phyloP scores from a whole-genome alignment of 1,140 invertebrate species.

The Zaprionus taronus region DNA sequence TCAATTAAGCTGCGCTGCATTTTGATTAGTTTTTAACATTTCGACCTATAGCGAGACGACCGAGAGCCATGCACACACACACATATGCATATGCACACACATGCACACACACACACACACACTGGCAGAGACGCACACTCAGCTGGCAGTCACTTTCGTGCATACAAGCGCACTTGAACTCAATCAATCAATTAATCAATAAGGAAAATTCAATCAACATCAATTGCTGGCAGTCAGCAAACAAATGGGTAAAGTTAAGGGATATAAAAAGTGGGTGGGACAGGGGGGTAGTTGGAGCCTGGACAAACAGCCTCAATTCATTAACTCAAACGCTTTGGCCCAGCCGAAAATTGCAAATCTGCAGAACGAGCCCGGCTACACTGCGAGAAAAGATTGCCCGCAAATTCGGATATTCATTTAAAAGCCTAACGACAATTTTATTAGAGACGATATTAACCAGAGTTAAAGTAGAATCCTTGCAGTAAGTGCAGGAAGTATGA shows the following conservation, averaged over 20 bases:
- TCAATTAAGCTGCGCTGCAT: constrained; percentile 70
- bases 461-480: too few relatives aligned
- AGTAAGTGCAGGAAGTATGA: background rate
- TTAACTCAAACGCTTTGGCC: constrained; percentile 70
- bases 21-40: constrained; percentile 79
- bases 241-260: constrained; percentile 35
- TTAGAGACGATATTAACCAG: background rate
- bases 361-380: constrained; percentile 38
- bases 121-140: constrained; percentile 6
- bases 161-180: constrained; percentile 59
- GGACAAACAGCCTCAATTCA: constrained; percentile 65
- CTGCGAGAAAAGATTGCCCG: background rate
- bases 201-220: constrained; percentile 74
- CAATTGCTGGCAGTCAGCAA: constrained; percentile 64
- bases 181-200: constrained; percentile 80
- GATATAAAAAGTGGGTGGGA: constrained; percentile 29
- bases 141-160: constrained; percentile 20
- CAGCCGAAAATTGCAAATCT: constrained; percentile 66
- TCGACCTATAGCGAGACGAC: constrained; percentile 23
- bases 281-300: constrained; percentile 8
- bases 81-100: background rate
- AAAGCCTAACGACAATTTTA: too few relatives aligned
- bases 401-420: background rate
- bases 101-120: constrained; percentile 1
- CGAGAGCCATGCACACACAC: constrained; percentile 14